These are phyloP conservation scores for Tiliacea citrago DNA, from an alignment of 2,888 invertebrate species.

Conservation along the genomic window DNA sequence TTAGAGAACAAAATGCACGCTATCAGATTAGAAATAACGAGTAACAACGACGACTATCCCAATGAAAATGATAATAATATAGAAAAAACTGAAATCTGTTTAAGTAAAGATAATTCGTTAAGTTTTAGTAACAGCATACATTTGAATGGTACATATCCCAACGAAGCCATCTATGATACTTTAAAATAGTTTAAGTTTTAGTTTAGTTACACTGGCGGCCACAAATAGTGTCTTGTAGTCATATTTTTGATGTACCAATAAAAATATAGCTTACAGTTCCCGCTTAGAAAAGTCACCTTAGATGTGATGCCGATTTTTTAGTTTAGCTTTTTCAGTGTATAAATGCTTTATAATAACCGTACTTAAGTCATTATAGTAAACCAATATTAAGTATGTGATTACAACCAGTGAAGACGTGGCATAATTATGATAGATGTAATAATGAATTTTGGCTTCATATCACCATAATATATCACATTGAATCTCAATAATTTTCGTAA, in stretches of 20 bases:
- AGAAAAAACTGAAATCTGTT: conserved; percentile 80
- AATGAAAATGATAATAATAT: conserved; percentile 76
- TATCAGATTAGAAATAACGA: conserved; percentile 88
- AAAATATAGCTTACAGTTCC: conserved; percentile 71
- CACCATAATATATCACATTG: conserved; percentile 1
- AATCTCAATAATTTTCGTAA: conserved; percentile 32
- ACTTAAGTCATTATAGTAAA: conserved; percentile 55
- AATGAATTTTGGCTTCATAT: conserved; percentile 20
- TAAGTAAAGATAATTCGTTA: conserved; percentile 86
- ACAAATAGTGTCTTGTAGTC: conserved; percentile 73
- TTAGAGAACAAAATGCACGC: conserved; percentile 86
- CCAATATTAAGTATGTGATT: conserved; percentile 54
- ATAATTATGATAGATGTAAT: conserved; percentile 52
- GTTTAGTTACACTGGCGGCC: conserved; percentile 65
- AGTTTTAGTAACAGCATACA: conserved; percentile 90
- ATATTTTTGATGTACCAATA: conserved; percentile 73
- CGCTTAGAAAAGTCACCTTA: conserved; percentile 62
- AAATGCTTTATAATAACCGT: conserved; percentile 60
- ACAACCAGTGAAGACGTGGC: conserved; percentile 61
- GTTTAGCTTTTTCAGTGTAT: conserved; percentile 60
- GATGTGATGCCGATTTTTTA: conserved; percentile 55
- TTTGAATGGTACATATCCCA: conserved; percentile 90
- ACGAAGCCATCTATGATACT: conserved; percentile 90
- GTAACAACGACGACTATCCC: conserved; percentile 87
- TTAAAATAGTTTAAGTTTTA: conserved; percentile 81